Evolutionary conservation across 1,140 invertebrate genomes (phyloP), one percentile per base, ranked within the genome.

Genomic region (Pogonognathellus flavescens): DNA sequence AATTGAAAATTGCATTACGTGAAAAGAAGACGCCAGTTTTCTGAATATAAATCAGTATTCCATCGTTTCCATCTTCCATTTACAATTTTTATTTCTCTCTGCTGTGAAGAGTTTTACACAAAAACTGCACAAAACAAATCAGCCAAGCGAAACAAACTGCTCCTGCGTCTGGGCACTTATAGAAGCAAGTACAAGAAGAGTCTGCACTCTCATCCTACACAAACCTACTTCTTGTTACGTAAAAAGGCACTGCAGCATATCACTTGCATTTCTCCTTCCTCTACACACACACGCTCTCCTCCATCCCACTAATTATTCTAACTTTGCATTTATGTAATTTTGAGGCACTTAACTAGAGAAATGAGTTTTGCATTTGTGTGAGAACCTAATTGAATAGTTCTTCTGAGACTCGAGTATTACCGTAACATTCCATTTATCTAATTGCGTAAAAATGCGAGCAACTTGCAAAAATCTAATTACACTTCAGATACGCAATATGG

Each of bases 201-300:
- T n/a, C n/a, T n/a, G n/a, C n/a, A n/a, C n/a, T n/a, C 6, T 41
- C 31, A 3, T 41, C 6, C 31, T 41, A 41, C 31, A 41, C 31
- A 41, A 3, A 41, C 31, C 6, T 41, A 41, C 31, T 41, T 55
- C 53, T 55, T 55, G 9, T 25, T 25, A 25, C 62, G 62, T 25
- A 25, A 25, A 66, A 66, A 25, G 25, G 62, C 62, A 25, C 14
- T 66, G 62, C 62, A 66, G 62, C 62, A 25, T 66, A 66, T 66
- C 62, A 66, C 14, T 66, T 25, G 62, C 62, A 66, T 66, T 20
- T 66, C 62, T 66, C 13, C 11, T 13, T 31, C 25, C 62, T 66
- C 8, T 10, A 1, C 25, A 10, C 20, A 66, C 22, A 20, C 22
- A 25, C 22, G 25, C n/a, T 11, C 62, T 25, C 20, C 25, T 41